phyloP scores from a whole-genome alignment of 1,140 invertebrate species.

The Pectinophora gossypiella region DNA sequence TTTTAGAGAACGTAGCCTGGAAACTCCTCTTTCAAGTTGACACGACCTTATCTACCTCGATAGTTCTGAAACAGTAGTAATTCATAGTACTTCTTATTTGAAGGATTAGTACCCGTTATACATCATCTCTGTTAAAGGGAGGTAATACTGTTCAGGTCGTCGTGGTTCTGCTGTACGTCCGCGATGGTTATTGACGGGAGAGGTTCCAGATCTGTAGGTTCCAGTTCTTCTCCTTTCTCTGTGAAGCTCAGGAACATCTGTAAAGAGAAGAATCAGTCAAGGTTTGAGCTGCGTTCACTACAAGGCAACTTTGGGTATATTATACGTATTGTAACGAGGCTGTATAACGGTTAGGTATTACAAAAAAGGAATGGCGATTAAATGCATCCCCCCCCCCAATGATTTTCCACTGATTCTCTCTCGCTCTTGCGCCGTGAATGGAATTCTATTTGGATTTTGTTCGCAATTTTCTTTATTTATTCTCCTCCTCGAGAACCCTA shows the following conservation, averaged over 20 bases:
- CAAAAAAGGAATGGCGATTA: neutral
- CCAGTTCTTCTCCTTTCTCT: constrained; percentile 25
- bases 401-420: neutral
- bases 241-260: constrained; percentile 64
- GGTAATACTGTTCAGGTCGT: constrained; percentile 8
- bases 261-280: constrained; percentile 5
- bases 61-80: too few species aligned
- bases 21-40: too few species aligned
- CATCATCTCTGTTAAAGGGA: constrained; percentile 11
- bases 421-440: neutral
- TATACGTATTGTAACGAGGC: too few species aligned
- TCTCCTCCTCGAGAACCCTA: too few species aligned
- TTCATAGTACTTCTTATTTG: too few species aligned
- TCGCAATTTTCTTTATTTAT: too few species aligned
- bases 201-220: neutral
- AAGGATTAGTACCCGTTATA: too few species aligned
- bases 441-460: neutral
- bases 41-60: too few species aligned
- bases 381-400: neutral
- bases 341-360: neutral
- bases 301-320: too few species aligned
- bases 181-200: constrained; percentile 6
- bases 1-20: too few species aligned
- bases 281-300: neutral
- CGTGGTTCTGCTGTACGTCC: neutral